phyloP scores from a whole-genome alignment of 1,140 invertebrate genomes.

The Leguminivora glycinivorella region DNA sequence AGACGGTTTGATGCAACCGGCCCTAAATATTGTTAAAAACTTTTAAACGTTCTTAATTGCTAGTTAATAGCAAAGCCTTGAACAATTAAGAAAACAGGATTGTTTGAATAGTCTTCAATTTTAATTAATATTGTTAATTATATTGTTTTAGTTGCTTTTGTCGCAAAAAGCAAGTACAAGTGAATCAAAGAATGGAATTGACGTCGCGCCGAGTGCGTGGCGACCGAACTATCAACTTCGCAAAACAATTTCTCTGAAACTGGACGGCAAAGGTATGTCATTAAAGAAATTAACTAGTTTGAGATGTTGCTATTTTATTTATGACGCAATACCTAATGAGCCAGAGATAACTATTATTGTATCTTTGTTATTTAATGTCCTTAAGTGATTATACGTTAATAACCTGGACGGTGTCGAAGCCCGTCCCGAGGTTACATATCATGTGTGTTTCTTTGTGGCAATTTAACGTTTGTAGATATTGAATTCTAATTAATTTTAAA shows the following conservation, averaged over 20 bases:
- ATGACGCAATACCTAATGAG: neutral
- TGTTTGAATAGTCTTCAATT: neutral
- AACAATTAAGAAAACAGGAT: neutral
- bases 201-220: constrained; percentile 54
- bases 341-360: too few relatives aligned
- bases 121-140: neutral
- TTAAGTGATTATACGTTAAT: too few relatives aligned
- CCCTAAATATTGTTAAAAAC: neutral
- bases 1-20: too few relatives aligned
- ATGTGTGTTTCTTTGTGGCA: too few relatives aligned
- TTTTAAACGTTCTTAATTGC: neutral
- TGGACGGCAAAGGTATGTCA: constrained; percentile 56
- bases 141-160: constrained; percentile 51
- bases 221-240: constrained; percentile 61
- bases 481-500: too few relatives aligned
- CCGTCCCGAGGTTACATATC: too few relatives aligned
- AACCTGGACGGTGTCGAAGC: too few relatives aligned
- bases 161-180: constrained; percentile 43
- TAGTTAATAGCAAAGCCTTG: neutral
- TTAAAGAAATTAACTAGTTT: neutral
- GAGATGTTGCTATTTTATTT: neutral
- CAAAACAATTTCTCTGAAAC: constrained; percentile 53
- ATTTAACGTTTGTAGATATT: too few relatives aligned
- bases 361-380: too few relatives aligned
- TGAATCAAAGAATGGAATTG: constrained; percentile 64